These are phyloP conservation scores for Miltochrista miniata DNA, from an alignment of 2,888 invertebrate species.

Conservation along the genomic window DNA sequence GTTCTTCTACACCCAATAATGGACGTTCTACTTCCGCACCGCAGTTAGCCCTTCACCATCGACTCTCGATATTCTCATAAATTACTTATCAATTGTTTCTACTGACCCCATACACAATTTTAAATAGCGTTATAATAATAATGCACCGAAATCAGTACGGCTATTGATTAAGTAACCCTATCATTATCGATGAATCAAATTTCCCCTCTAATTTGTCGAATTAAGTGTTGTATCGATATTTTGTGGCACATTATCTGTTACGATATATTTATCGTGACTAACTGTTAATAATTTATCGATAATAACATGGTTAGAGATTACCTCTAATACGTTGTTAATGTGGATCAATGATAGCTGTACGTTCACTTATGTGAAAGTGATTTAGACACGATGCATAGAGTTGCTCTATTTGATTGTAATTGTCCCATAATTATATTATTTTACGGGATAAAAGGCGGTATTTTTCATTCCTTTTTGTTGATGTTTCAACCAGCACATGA, in stretches of 20 bases:
- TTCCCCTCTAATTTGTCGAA: conserved; percentile 15
- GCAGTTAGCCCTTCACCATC: conserved; percentile 19
- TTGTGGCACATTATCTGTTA: conserved; percentile 25
- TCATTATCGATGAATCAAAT: conserved; percentile 32
- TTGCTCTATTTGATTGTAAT: background rate
- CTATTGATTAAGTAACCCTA: conserved; percentile 24
- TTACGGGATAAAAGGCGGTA: no score
- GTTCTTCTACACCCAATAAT: background rate
- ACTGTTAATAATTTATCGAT: conserved; percentile 31
- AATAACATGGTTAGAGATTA: conserved; percentile 22
- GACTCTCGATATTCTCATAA: conserved; percentile 14
- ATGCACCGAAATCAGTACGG: conserved; percentile 15
- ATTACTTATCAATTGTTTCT: conserved; percentile 26
- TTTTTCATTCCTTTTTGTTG: background rate
- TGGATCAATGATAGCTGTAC: conserved; percentile 14
- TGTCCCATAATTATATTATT: no score
- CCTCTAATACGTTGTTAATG: conserved; percentile 17
- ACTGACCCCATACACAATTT: conserved; percentile 27
- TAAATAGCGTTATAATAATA: conserved; percentile 16
- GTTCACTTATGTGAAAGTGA: conserved; percentile 5
- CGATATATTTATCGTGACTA: conserved; percentile 37
- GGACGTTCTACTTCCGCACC: conserved; percentile 1
- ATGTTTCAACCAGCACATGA: no score
- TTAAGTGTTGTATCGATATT: conserved; percentile 28
- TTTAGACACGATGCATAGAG: background rate